Evolutionary conservation across 2,113 vertebrate species (phyloP).

Genomic region (Zootoca vivipara): DNA sequence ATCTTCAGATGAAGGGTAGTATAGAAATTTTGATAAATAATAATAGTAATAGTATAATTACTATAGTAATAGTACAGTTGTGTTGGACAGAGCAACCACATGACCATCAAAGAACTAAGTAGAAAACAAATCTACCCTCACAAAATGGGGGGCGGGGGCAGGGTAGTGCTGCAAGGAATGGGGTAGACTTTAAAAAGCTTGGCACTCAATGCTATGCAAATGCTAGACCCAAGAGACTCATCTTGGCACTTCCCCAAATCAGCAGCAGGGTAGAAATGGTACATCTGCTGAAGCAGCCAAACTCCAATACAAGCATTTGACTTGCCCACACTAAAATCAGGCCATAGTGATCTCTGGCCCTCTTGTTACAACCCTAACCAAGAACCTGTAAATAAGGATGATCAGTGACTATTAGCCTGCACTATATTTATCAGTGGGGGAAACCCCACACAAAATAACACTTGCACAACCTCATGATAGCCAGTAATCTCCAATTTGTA

Average conservation of each 20-base stretch:
- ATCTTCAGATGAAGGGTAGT: too few relatives aligned
- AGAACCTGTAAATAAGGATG: not conserved
- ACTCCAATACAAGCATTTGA: not conserved
- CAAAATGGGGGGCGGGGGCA: not conserved
- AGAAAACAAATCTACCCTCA: not conserved
- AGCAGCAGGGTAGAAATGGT: conserved; percentile 13
- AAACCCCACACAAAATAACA: not conserved
- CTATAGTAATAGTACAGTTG: not conserved
- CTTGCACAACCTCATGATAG: not conserved
- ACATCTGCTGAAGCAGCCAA: not conserved
- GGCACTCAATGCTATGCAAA: conserved; percentile 10
- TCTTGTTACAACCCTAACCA: not conserved
- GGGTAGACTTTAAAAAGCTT: not conserved
- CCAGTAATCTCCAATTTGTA: not conserved
- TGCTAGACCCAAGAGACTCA: fast-evolving
- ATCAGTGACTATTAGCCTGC: not conserved
- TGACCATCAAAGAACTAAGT: not conserved
- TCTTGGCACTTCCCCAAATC: not conserved
- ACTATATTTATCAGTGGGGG: not conserved
- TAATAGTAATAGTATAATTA: too few relatives aligned
- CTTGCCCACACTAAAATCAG: fast-evolving
- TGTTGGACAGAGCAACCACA: not conserved
- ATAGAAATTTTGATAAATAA: too few relatives aligned
- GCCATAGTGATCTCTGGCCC: fast-evolving
- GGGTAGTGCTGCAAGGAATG: not conserved